Base-by-base conservation (phyloP, 2,888 invertebrate genomes). In the Drosophila bunnanda region DNA sequence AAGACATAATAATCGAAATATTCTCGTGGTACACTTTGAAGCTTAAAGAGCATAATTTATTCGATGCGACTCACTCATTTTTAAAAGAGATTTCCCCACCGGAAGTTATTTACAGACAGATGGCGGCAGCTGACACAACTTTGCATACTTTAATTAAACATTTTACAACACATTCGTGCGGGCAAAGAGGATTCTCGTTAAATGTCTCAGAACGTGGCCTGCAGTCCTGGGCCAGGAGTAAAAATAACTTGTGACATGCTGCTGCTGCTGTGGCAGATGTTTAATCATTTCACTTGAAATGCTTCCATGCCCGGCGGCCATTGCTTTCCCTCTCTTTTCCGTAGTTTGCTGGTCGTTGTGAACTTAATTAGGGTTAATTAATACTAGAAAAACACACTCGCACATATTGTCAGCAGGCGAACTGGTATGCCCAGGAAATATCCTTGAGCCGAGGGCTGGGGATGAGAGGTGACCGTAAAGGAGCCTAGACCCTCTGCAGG, bases 311-410 rank as follows among this genome's bases (percentile, higher is more conserved):
- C 53, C 73, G 41, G 38, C 58, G 48, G 71, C 67, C 39, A 15
- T 38, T 25, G 48, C 56, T 17, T n/a, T 36, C 32, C 39, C 12
- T 39, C 43, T 15, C n/a, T 17, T 28, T 55, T 12, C 39, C 36
- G 54, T 15, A 48, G 46, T 66, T 48, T 55, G 38, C 65, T 55
- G 54, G 53, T 56, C 77, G 60, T 59, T 60, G 74, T 54, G 76
- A 77, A 86, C 79, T 84, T 87, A 89, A 89, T 87, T 88, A 84
- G 78, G 82, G 78, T 84, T 89, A 87, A 87, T 87, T 88, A 87
- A 80, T 84, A 79, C 67, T 82, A 80, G 81, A 76, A 86, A 80
- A 79, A 77, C 58, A 53, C n/a, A 44, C 17, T 38, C n/a, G 17
- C 39, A 62, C 59, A 52, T 78, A 82, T 82, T 83, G 82, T 77